These are phyloP conservation scores for Lamellibrachia luymesi DNA, from an alignment of 1,140 invertebrate genomes.

Conservation along the genomic window DNA sequence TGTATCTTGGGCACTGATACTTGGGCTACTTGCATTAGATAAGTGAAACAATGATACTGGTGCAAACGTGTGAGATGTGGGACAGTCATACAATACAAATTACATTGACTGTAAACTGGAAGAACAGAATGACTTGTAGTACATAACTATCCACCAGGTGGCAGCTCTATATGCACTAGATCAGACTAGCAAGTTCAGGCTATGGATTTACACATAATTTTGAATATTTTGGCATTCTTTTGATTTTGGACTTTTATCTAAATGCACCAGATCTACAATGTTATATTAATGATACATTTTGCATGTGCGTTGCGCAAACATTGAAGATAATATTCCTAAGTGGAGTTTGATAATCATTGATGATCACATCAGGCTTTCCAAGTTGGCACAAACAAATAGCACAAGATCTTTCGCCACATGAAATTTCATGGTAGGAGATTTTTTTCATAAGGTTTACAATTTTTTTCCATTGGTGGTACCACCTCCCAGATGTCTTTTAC, in stretches of 20 bases:
- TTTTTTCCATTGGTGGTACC: too few species aligned
- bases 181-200: background rate
- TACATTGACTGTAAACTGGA: background rate
- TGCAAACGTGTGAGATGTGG: background rate
- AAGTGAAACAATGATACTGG: background rate
- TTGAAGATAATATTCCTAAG: background rate
- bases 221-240: background rate
- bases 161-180: background rate
- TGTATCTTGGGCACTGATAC: background rate
- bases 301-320: too few species aligned
- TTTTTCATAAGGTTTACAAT: too few species aligned
- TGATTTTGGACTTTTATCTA: background rate
- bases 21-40: background rate
- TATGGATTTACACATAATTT: background rate
- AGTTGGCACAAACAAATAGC: too few species aligned
- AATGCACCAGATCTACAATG: background rate
- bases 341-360: background rate
- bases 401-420: too few species aligned
- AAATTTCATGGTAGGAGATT: too few species aligned
- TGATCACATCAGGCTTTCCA: background rate
- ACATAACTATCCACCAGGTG: background rate
- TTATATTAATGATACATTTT: too few species aligned
- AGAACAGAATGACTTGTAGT: background rate
- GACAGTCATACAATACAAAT: background rate
- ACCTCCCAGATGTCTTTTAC: too few species aligned